phyloP scores from a whole-genome alignment of 2,888 invertebrate species.

The Clistopyga incitator region DNA sequence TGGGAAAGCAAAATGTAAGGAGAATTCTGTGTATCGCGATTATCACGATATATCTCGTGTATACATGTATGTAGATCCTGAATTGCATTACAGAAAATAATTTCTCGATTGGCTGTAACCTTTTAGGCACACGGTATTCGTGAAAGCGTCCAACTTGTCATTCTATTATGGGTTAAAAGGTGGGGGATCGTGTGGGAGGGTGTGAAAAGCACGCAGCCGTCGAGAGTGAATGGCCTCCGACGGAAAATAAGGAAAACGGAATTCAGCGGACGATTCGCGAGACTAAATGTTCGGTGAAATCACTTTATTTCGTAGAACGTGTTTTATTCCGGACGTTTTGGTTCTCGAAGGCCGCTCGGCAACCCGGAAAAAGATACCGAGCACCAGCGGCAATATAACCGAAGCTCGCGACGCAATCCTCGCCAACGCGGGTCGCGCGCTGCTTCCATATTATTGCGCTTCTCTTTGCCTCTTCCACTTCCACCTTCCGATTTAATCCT shows the following conservation, averaged over 20 bases:
- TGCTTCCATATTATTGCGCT: slow-evolving; percentile 68
- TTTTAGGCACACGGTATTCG: slow-evolving; percentile 7
- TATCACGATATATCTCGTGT: neutral
- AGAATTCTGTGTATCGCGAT: neutral
- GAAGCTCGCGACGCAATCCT: slow-evolving; percentile 19
- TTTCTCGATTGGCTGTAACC: slow-evolving; percentile 32
- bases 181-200: slow-evolving; percentile 5
- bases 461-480: slow-evolving; percentile 57
- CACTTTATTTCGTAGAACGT: slow-evolving; percentile 69
- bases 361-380: slow-evolving; percentile 22
- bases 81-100: slow-evolving; percentile 39
- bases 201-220: slow-evolving; percentile 24
- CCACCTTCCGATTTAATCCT: neutral
- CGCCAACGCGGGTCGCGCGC: slow-evolving; percentile 18
- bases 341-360: slow-evolving; percentile 38
- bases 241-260: slow-evolving; percentile 23
- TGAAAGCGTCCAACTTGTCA: neutral
- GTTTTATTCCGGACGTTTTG: slow-evolving; percentile 72
- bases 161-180: slow-evolving; percentile 25
- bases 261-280: slow-evolving; percentile 57
- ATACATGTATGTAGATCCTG: slow-evolving; percentile 1
- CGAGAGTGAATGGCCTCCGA: neutral
- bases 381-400: neutral
- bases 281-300: slow-evolving; percentile 70
- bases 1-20: neutral